Evolutionary conservation across 2,113 vertebrate genomes (phyloP).

Genomic region (Prochilodus magdalenae): DNA sequence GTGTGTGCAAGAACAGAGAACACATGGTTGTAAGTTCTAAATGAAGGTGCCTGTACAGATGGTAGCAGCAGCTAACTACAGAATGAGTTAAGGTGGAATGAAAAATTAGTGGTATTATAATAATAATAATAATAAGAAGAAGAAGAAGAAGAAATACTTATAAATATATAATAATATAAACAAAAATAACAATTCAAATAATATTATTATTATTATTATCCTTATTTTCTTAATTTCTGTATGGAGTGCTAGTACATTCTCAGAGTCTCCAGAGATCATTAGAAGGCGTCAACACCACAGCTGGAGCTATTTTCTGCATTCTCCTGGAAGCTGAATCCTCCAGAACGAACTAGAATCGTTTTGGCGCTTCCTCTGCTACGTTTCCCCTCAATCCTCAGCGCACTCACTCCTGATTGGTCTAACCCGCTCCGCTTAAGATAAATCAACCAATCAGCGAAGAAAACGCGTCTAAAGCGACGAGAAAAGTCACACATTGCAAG

Average conservation of each 20-base stretch:
- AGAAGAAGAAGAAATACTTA: too few species aligned
- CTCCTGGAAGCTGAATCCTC: neutral
- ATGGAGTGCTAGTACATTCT: neutral
- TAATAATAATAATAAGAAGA: too few species aligned
- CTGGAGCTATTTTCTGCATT: neutral
- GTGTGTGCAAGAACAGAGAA: too few species aligned
- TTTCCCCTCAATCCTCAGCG: neutral
- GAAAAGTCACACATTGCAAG: neutral
- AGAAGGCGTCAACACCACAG: neutral
- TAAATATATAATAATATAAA: too few species aligned
- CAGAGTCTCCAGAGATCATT: neutral
- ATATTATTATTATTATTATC: too few species aligned
- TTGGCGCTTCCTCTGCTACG: neutral
- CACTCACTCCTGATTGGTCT: neutral
- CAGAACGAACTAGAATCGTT: neutral
- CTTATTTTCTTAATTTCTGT: neutral
- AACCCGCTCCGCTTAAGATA: too few species aligned
- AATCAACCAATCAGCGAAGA: slow-evolving; percentile 14
- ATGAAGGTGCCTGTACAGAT: too few species aligned
- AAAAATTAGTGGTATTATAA: too few species aligned
- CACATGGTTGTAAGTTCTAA: too few species aligned
- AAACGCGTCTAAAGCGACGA: neutral
- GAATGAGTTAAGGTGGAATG: too few species aligned
- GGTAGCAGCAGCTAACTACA: too few species aligned
- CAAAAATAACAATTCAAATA: too few species aligned